phyloP scores from a whole-genome alignment of 1,140 invertebrate species.

The Nautilus pompilius region DNA sequence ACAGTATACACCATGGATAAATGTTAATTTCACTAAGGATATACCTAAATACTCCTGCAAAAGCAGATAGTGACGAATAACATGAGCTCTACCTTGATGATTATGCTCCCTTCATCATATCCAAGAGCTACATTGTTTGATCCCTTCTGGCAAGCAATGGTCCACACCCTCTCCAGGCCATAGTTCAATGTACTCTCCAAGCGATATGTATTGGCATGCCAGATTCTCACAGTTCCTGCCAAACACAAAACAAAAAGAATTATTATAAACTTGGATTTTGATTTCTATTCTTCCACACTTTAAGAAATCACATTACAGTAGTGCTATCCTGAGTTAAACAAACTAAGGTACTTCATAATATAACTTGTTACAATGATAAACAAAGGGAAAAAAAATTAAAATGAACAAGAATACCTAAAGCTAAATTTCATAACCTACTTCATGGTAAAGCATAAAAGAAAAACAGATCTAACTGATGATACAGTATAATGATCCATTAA shows the following conservation, averaged over 20 bases:
- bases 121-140: constrained; percentile 97
- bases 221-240: constrained; percentile 82
- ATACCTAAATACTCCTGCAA: neutral
- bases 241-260: constrained; percentile 3
- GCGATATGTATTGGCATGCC: constrained; percentile 95
- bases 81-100: constrained; percentile 67
- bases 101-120: constrained; percentile 97
- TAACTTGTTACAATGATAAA: no score
- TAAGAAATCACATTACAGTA: no score
- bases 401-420: no score
- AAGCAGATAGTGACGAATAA: neutral
- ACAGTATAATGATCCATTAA: no score
- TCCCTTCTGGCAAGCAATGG: constrained; percentile 90
- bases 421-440: no score
- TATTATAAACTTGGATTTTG: no score
- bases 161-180: constrained; percentile 97
- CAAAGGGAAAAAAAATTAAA: no score
- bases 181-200: constrained; percentile 97
- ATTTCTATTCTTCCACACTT: no score
- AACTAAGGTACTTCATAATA: no score
- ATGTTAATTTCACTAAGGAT: neutral
- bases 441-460: no score
- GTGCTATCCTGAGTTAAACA: no score
- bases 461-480: no score
- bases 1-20: neutral